These are phyloP conservation scores for Cynopterus sphinx DNA, from an alignment of 2,797 vertebrate species.

Conservation along the genomic window DNA sequence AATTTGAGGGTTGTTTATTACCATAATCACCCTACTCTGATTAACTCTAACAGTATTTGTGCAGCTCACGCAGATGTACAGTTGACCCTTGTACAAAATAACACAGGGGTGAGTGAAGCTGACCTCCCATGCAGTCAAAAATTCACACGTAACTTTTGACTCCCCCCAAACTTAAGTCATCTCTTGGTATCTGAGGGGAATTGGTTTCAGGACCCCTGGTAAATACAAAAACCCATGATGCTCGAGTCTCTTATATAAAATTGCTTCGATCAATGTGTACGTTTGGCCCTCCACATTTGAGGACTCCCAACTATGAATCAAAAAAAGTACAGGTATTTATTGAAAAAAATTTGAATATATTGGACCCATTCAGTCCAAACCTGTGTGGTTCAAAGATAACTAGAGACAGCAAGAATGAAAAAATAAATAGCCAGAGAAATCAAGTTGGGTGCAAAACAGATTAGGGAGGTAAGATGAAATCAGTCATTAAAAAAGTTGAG, in stretches of 20 bases:
- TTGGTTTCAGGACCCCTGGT: neutral
- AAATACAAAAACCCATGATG: neutral
- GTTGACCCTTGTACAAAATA: neutral
- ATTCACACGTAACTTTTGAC: neutral
- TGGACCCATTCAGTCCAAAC: neutral
- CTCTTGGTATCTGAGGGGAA: neutral
- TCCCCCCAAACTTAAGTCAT: neutral
- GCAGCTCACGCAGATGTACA: neutral
- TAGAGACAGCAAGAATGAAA: neutral
- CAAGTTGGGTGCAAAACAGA: neutral
- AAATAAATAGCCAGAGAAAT: constrained; percentile 32
- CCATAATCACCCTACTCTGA: neutral
- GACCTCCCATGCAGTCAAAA: neutral
- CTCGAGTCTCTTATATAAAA: neutral
- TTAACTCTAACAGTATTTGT: neutral
- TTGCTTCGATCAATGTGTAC: neutral
- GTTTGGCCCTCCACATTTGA: neutral
- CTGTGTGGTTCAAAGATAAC: neutral
- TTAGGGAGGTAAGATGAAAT: neutral
- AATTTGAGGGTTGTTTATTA: neutral
- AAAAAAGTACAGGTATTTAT: neutral
- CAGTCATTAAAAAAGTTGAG: neutral
- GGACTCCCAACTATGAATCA: neutral
- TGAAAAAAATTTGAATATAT: neutral
- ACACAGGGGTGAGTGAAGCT: neutral